Evolutionary conservation across 1,140 invertebrate species (phyloP), one percentile per base, ranked within the genome.

Genomic region (Drosophila malerkotliana): DNA sequence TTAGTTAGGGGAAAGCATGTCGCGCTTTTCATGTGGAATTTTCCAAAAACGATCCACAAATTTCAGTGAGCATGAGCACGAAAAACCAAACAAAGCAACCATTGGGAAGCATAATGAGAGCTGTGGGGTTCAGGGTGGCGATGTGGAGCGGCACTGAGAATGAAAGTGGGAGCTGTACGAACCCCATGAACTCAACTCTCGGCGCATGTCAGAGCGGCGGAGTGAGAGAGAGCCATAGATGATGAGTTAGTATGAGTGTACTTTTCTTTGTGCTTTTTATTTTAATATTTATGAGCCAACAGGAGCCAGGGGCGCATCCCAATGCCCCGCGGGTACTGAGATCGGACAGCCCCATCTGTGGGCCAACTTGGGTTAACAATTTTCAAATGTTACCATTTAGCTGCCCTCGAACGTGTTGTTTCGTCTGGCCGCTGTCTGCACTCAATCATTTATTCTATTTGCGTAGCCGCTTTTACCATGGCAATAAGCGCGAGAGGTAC

Each of bases 381-480:
- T 9, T 60, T 55, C 61, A 8, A 7, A 18, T 44, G 56, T 34
- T 32, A 66, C 41, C 47, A 75, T 60, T 32, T 30, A 63, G 34
- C 51, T 39, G 21, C 47, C 79, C 57, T 41, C 41, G 51, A 57
- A 59, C 58, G 51, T 80, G 54, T 66, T 77, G 60, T 67, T 78
- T 18, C 14, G 82, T 81, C 82, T 87, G 82, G 78, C 52, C 75
- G 45, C 45, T 79, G 82, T 87, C 82, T 87, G 82, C 63, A 49
- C 62, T 72, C 82, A 59, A 74, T 77, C 64, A 63, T 34, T 58
- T 57, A 60, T 80, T 84, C 62, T 77, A 73, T 80, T 77, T 84
- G 59, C 72, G 63, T 81, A 69, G 47, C 24, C 15, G 41, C 55
- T 37, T 26, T 37, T 60, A 21, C 44, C 44, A 47, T 21, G 9